Conservation (phyloP, 2,888 invertebrate species). For the Ectobius pallidus region DNA sequence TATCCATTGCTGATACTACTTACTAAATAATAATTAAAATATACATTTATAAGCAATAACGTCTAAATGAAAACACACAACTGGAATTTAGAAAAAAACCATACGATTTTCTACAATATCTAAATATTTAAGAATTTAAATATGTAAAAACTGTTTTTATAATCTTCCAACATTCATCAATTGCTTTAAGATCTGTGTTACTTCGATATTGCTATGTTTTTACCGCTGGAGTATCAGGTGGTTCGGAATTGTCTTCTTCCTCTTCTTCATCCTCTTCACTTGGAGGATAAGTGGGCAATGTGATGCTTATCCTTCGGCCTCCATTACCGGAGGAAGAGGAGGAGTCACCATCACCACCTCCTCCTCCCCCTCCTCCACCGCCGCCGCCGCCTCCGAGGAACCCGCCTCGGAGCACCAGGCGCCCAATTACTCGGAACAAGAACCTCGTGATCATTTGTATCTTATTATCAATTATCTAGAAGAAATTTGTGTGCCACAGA, state of each 20-base stretch:
- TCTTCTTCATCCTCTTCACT: slow-evolving; percentile 69
- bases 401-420: slow-evolving; percentile 69
- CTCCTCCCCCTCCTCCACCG: slow-evolving; percentile 57
- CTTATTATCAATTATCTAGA: slow-evolving; percentile 74
- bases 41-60: no score
- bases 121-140: no score
- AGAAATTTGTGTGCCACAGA: slow-evolving; percentile 40
- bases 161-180: no score
- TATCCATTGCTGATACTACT: no score
- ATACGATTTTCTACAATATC: no score
- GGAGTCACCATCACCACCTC: slow-evolving; percentile 52
- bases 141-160: no score
- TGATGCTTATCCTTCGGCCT: slow-evolving; percentile 64
- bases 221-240: slow-evolving; percentile 44
- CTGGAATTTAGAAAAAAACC: no score
- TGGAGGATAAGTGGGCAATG: slow-evolving; percentile 69
- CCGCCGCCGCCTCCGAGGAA: slow-evolving; percentile 59
- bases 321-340: slow-evolving; percentile 45
- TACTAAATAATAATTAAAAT: no score
- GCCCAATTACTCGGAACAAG: slow-evolving; percentile 77
- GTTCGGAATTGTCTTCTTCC: slow-evolving; percentile 49
- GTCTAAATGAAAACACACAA: no score
- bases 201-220: slow-evolving; percentile 26
- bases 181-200: no score
- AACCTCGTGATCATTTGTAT: slow-evolving; percentile 75